Percentiles rank a stretch among this genome's conserved stretches.
Conservation (phyloP, 2,888 invertebrate genomes). For the Drosophila stalkeri region DNA sequence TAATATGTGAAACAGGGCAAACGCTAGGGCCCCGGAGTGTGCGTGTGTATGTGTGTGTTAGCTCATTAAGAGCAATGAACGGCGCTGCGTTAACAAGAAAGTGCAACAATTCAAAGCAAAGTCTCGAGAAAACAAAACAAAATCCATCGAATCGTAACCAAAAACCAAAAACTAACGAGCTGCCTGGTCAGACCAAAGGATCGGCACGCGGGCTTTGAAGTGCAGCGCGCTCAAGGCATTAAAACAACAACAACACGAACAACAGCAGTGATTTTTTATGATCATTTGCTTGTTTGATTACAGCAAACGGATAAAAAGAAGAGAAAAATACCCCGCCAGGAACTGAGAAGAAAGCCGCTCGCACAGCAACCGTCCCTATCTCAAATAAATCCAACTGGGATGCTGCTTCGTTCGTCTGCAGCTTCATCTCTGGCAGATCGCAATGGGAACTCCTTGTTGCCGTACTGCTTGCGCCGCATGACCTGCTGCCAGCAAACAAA, state of each 20-base stretch:
- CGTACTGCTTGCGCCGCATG: conserved; percentile 54
- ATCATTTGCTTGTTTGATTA: conserved; percentile 76
- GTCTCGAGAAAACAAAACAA: conserved; percentile 39
- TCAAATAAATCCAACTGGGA: conserved; percentile 26
- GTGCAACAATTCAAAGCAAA: conserved; percentile 46
- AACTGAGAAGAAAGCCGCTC: conserved; percentile 52
- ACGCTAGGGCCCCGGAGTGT: conserved; percentile 8
- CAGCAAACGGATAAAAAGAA: conserved; percentile 69
- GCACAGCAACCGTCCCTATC: conserved; percentile 28
- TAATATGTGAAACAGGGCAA: conserved; percentile 36
- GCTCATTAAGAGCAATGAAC: conserved; percentile 67
- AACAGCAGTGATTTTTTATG: conserved; percentile 59
- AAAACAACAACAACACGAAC: conserved; percentile 36
- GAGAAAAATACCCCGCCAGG: conserved; percentile 34
- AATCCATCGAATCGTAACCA: conserved; percentile 46
- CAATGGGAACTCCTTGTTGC: conserved; percentile 50
- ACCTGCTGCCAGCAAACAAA: conserved; percentile 62
- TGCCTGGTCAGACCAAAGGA: conserved; percentile 52
- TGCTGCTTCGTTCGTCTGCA: conserved; percentile 26
- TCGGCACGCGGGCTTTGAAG: conserved; percentile 70
- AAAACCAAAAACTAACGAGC: conserved; percentile 62
- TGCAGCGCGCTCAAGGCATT: conserved; percentile 58
- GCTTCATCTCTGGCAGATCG: conserved; percentile 14
- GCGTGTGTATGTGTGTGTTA: conserved; percentile 33
- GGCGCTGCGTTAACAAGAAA: conserved; percentile 66